Percentiles rank a stretch among this genome's conserved stretches.
These are phyloP conservation scores for Scleropages formosus DNA, from an alignment of 2,797 vertebrate genomes.

Conservation along the genomic window DNA sequence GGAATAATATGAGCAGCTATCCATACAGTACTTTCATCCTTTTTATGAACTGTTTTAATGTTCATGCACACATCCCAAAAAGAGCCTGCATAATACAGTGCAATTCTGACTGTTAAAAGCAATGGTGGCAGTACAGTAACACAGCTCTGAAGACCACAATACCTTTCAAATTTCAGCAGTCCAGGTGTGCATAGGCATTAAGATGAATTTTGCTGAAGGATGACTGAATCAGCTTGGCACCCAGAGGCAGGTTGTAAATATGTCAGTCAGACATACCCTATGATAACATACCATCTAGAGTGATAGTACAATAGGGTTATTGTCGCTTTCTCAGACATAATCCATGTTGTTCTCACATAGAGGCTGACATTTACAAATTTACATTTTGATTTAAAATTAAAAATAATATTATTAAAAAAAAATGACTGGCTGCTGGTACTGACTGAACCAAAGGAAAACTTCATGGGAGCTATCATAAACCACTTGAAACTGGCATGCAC, in stretches of 20 bases:
- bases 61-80: conserved; percentile 13
- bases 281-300: conserved; percentile 38
- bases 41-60: too few relatives aligned
- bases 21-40: too few relatives aligned
- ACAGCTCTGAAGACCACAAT: background rate
- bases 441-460: too few relatives aligned
- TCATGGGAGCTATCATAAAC: too few relatives aligned
- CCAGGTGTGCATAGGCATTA: conserved; percentile 22
- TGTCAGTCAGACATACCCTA: conserved; percentile 32
- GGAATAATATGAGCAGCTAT: too few relatives aligned
- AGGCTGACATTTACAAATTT: too few relatives aligned
- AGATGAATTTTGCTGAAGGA: conserved; percentile 2
- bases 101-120: background rate
- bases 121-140: conserved; percentile 10
- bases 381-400: too few relatives aligned
- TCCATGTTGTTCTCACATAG: background rate
- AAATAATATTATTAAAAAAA: too few relatives aligned
- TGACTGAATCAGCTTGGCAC: background rate
- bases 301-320: conserved; percentile 31
- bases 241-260: conserved; percentile 27
- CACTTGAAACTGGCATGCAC: too few relatives aligned
- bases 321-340: background rate
- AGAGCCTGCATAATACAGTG: too few relatives aligned
- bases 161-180: background rate
- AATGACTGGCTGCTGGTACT: too few relatives aligned